Conservation (phyloP, 2,888 invertebrate species). For the Ophonus ardosiacus region DNA sequence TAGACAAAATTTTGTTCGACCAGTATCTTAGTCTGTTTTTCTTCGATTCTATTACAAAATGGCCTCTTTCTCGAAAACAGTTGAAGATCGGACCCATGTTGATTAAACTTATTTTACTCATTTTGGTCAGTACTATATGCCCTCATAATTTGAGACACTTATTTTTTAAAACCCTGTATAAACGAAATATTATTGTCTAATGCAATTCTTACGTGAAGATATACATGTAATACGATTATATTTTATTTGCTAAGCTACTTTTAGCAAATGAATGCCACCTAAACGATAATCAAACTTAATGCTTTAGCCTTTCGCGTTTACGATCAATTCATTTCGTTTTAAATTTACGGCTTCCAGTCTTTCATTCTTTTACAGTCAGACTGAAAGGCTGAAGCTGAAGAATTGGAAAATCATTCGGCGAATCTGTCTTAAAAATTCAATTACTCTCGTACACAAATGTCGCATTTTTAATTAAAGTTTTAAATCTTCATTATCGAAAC, state of each 20-base stretch:
- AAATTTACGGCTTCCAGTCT: background rate
- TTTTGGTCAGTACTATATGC: no score
- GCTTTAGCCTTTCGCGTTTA: background rate
- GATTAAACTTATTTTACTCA: no score
- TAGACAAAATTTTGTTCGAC: no score
- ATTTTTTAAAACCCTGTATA: no score
- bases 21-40: no score
- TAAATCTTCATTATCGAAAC: constrained; percentile 10
- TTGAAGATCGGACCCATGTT: no score
- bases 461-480: constrained; percentile 8
- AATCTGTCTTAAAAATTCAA: background rate
- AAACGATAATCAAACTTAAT: background rate
- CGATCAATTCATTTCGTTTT: background rate
- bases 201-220: no score
- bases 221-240: background rate
- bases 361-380: no score
- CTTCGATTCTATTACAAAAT: no score
- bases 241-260: background rate
- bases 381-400: background rate
- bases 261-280: background rate
- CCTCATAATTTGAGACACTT: no score
- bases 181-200: no score
- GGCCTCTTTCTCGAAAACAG: no score
- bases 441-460: background rate
- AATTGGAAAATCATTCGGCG: background rate